Percentiles rank a stretch among this genome's conserved stretches.
phyloP scores from a whole-genome alignment of 2,797 vertebrate genomes.

The Hippopotamyrus pictus region DNA sequence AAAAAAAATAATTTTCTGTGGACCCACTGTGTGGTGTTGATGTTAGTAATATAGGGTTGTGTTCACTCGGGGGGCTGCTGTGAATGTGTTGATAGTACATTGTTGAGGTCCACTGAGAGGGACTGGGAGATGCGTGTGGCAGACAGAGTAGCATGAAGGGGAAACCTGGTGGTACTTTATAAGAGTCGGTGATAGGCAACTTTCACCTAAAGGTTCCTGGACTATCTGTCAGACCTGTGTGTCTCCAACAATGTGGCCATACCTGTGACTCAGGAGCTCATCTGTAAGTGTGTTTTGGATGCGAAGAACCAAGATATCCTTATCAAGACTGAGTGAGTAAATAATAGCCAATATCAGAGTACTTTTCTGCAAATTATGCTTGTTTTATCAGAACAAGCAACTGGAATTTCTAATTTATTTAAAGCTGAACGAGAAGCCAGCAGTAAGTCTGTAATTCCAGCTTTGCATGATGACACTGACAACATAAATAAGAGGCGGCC shows the following conservation, averaged over 20 bases:
- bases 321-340: conserved; percentile 88
- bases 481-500: neutral
- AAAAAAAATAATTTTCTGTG: neutral
- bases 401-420: neutral
- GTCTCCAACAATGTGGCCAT: conserved; percentile 96
- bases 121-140: neutral
- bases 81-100: neutral
- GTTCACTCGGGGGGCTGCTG: neutral
- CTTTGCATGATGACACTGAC: neutral
- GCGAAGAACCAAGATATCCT: conserved; percentile 94
- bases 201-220: conserved; percentile 75
- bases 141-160: neutral
- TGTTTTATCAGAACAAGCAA: neutral
- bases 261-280: conserved; percentile 94
- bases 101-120: neutral
- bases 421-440: neutral
- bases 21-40: neutral
- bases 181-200: neutral
- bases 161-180: neutral
- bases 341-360: neutral
- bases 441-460: neutral
- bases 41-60: neutral
- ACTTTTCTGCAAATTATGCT: neutral
- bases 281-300: conserved; percentile 96
- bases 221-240: conserved; percentile 93